These are phyloP conservation scores for Vulpes ferrilata DNA, from an alignment of 2,113 vertebrate genomes.

Conservation along the genomic window DNA sequence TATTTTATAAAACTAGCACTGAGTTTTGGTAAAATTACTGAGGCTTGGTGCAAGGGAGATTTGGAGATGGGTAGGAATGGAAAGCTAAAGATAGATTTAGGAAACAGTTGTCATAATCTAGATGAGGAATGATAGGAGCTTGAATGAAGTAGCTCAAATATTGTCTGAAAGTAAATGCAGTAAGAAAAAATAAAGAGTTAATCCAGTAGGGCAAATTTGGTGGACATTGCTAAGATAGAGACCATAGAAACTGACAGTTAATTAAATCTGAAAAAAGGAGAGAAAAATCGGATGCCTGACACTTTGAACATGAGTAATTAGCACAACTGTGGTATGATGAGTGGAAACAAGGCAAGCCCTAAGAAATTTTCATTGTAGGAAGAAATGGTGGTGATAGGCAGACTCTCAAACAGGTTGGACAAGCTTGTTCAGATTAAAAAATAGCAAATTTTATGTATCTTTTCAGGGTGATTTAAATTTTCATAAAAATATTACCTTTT, in stretches of 20 bases:
- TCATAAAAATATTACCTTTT: not conserved
- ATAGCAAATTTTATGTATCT: not conserved
- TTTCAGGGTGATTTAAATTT: not conserved
- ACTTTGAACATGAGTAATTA: not conserved
- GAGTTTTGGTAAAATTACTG: not conserved
- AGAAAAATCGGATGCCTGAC: not conserved
- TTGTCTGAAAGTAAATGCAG: not conserved
- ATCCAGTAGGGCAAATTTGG: not conserved
- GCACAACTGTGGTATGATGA: not conserved
- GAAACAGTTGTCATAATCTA: not conserved
- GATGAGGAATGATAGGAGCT: not conserved
- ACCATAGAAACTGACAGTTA: not conserved
- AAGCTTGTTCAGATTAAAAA: not conserved
- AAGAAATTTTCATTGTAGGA: not conserved
- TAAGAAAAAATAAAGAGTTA: not conserved
- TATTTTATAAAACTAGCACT: slow-evolving; percentile 29
- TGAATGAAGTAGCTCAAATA: not conserved
- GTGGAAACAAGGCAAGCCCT: not conserved
- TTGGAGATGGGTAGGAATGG: not conserved
- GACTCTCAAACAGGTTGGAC: not conserved
- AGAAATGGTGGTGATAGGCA: not conserved
- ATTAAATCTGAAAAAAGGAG: not conserved
- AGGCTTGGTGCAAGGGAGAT: not conserved
- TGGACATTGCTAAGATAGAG: not conserved
- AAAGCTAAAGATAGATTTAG: not conserved